Evolutionary conservation across 2,888 invertebrate species (phyloP).

Genomic region (Ectropis crepuscularia): DNA sequence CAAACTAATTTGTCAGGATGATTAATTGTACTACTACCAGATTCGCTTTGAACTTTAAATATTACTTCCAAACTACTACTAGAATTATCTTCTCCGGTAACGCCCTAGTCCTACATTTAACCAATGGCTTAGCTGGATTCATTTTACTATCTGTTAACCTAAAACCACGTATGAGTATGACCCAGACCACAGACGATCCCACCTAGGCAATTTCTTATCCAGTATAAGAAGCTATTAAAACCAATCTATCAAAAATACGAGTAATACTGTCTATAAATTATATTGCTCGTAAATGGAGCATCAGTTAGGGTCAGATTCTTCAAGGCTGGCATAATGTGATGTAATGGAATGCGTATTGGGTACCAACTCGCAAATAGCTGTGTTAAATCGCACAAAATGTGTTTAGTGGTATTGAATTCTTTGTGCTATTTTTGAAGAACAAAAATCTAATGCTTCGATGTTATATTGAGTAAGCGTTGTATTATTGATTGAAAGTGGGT

Average conservation of each 20-base stretch:
- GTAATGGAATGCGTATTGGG: slow-evolving; percentile 1
- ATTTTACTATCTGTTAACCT: not conserved
- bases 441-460: not conserved
- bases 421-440: not conserved
- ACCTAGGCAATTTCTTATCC: slow-evolving; percentile 15
- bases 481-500: too few relatives aligned
- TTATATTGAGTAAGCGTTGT: too few relatives aligned
- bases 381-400: not conserved
- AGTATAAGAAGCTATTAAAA: slow-evolving; percentile 41
- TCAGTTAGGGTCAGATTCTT: slow-evolving; percentile 35
- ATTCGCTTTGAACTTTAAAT: too few relatives aligned
- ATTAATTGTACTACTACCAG: too few relatives aligned
- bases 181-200: slow-evolving; percentile 11
- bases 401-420: slow-evolving; percentile 25
- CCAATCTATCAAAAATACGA: slow-evolving; percentile 48
- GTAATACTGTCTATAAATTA: slow-evolving; percentile 45
- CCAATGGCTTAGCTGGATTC: too few relatives aligned
- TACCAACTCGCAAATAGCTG: not conserved
- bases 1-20: too few relatives aligned
- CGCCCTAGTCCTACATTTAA: too few relatives aligned
- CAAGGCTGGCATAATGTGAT: slow-evolving; percentile 19
- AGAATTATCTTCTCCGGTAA: too few relatives aligned
- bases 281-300: slow-evolving; percentile 46
- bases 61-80: too few relatives aligned
- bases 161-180: slow-evolving; percentile 14